Percentiles rank a stretch among this genome's conserved stretches.
Conservation (phyloP, 2,888 invertebrate genomes). For the Drosophila koepferae region DNA sequence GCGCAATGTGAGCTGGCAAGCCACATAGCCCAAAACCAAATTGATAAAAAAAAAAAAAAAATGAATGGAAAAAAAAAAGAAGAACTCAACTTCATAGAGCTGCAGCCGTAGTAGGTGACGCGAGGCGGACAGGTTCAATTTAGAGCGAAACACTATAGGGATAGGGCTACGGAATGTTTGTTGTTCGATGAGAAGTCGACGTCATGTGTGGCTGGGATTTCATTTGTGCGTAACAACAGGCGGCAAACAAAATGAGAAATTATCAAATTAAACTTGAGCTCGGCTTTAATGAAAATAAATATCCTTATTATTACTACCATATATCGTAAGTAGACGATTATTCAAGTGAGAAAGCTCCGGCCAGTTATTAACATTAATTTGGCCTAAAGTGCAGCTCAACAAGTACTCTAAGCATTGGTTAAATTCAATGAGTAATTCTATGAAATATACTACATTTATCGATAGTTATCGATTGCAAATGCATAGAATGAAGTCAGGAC, state of each 20-base stretch:
- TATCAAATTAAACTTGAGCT: neutral
- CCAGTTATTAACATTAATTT: neutral
- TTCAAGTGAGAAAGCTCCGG: neutral
- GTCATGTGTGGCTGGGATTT: constrained; percentile 19
- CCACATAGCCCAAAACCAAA: constrained; percentile 43
- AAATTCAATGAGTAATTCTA: too few relatives aligned
- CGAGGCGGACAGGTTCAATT: neutral
- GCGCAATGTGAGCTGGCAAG: constrained; percentile 22
- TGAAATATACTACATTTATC: neutral
- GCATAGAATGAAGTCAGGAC: neutral
- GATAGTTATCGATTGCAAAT: neutral
- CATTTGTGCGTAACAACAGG: constrained; percentile 3
- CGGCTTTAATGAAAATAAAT: neutral
- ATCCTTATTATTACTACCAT: too few relatives aligned
- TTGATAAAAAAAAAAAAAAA: constrained; percentile 53
- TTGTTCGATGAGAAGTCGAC: constrained; percentile 3
- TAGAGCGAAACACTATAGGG: neutral
- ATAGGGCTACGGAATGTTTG: neutral
- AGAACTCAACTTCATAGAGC: constrained; percentile 6
- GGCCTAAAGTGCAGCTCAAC: neutral
- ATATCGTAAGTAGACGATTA: neutral
- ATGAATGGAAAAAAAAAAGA: constrained; percentile 2
- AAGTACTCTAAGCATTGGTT: too few relatives aligned
- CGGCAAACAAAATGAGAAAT: neutral
- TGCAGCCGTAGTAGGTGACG: neutral